Evolutionary conservation across 2,797 vertebrate species (phyloP), one percentile per base, ranked within the genome.

Genomic region (Mus caroli): DNA sequence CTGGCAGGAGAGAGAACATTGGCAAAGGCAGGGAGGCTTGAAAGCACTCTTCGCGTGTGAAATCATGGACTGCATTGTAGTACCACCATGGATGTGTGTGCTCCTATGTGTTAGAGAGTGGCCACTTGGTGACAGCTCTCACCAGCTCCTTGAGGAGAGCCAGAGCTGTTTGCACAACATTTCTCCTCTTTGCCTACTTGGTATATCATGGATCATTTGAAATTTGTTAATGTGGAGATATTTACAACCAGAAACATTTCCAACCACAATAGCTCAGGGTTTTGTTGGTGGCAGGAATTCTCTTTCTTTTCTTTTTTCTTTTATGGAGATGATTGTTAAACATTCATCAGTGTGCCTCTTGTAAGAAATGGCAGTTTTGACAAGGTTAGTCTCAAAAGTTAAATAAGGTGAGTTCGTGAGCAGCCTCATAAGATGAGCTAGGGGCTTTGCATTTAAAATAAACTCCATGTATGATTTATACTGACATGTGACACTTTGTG

Each of bases 381-480:
- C 86, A 94, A 92, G 62, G 37, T 95, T 75, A 40, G 31, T 88
- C 77, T 37, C 19, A 62, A 91, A 90, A 90, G 64, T 82, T 92
- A 91, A 94, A 94, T 89, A 86, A 94, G 71, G 58, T 80, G 43
- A 77, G 71, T 69, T 14, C 10, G 46, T 90, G 58, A 95, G 77
- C 54, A 71, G 28, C 31, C 83, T 93, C 19, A 73, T 69, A 88
- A 91, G 64, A 73, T 73, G 67, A 94, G 17, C 15, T 76, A 77
- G 92, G 34, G n/a, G 69, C 62, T 50, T 31, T 93, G 85, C 71
- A 88, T 88, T 91, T 94, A 88, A 94, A 92, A 82, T 85, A 93
- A 95, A 88, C 56, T 60, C 43, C 46, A 69, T 64, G 71, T 94
- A 73, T 92, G 62, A 90, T 95, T 83, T 97, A 90, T 77, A 86